These are phyloP conservation scores for Galerucella nymphaeae DNA, from an alignment of 2,888 invertebrate genomes.

Conservation along the genomic window DNA sequence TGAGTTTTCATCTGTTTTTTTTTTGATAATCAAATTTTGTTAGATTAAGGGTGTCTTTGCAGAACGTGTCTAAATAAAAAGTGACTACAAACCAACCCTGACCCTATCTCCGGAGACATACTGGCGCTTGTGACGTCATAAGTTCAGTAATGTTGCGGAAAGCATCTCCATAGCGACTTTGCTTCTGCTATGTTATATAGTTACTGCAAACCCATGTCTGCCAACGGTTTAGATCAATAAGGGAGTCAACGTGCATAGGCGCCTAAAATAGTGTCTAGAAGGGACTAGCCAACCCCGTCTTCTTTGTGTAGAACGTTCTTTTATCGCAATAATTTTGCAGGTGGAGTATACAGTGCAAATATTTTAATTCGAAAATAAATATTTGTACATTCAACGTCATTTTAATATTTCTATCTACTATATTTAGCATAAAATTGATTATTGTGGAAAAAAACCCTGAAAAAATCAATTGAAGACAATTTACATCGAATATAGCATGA, in stretches of 20 bases:
- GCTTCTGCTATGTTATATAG: conserved; percentile 54
- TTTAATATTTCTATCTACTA: no score
- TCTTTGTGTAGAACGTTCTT: not conserved
- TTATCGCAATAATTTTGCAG: not conserved
- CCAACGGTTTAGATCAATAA: conserved; percentile 50
- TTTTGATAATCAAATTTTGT: not conserved
- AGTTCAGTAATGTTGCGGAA: conserved; percentile 63
- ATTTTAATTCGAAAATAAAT: not conserved
- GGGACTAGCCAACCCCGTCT: conserved; percentile 12
- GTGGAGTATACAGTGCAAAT: no score
- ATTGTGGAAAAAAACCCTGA: no score
- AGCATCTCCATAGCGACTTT: conserved; percentile 60
- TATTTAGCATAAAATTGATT: no score
- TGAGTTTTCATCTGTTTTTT: no score
- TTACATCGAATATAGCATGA: no score
- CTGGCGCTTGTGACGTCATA: conserved; percentile 62
- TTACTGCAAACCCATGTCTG: conserved; percentile 51
- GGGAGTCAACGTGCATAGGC: conserved; percentile 29
- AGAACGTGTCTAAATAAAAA: not conserved
- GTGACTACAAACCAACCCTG: conserved; percentile 50
- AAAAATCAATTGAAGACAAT: no score
- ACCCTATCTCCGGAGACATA: conserved; percentile 69
- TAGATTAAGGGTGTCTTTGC: not conserved
- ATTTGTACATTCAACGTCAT: not conserved
- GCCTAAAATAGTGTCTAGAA: conserved; percentile 3